Evolutionary conservation across 2,797 vertebrate species (phyloP).

Genomic region (Muscicapa striata): DNA sequence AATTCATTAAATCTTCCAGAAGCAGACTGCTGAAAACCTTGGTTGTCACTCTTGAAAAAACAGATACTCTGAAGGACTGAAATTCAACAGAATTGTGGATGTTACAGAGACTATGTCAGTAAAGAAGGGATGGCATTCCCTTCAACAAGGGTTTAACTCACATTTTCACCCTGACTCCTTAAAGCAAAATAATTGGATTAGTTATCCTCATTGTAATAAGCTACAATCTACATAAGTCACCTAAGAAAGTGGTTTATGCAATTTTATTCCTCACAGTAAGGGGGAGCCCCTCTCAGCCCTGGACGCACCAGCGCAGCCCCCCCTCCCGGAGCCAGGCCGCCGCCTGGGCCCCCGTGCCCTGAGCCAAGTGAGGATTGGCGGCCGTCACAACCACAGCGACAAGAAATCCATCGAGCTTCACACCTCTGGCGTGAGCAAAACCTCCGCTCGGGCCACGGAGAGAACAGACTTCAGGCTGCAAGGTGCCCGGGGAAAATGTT

Average conservation of each 20-base stretch:
- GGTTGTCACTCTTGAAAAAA: background rate
- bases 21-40: background rate
- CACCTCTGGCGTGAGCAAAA: too few relatives aligned
- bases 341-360: too few relatives aligned
- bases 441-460: too few relatives aligned
- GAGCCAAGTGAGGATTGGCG: too few relatives aligned
- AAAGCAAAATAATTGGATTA: background rate
- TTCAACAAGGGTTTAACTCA: background rate
- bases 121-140: background rate
- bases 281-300: too few relatives aligned
- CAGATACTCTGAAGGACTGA: background rate
- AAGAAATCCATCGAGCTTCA: too few relatives aligned
- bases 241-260: background rate
- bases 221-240: background rate
- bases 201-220: background rate
- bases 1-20: background rate
- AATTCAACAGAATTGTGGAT: background rate
- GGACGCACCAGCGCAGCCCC: too few relatives aligned
- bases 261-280: too few relatives aligned
- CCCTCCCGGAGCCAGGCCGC: too few relatives aligned
- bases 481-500: too few relatives aligned
- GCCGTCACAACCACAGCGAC: too few relatives aligned
- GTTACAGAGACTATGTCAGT: background rate
- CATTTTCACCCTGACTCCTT: background rate
- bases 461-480: too few relatives aligned